Percentiles rank a stretch among this genome's conserved stretches.
Evolutionary conservation across 1,140 invertebrate genomes (phyloP).

Genomic region (Drosophila mauritiana): DNA sequence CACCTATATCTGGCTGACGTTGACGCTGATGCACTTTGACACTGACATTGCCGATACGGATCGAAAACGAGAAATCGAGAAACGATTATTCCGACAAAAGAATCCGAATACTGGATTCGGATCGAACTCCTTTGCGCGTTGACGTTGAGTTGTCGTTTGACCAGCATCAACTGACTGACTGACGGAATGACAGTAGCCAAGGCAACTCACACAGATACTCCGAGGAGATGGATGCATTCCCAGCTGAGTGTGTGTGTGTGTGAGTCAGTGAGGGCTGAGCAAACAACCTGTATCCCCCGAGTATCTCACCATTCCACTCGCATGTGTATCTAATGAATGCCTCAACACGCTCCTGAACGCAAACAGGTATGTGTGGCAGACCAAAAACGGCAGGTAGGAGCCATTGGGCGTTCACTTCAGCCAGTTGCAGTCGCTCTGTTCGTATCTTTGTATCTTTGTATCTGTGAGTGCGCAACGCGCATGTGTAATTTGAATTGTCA

Average conservation of each 20-base stretch:
- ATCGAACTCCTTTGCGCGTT: slow-evolving; percentile 64
- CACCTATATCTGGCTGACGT: slow-evolving; percentile 46
- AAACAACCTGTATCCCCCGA: slow-evolving; percentile 38
- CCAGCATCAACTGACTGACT: slow-evolving; percentile 31
- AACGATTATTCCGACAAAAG: slow-evolving; percentile 41
- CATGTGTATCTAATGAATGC: slow-evolving; percentile 73
- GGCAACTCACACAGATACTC: slow-evolving; percentile 31
- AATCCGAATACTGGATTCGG: slow-evolving; percentile 16
- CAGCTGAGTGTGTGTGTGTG: not conserved
- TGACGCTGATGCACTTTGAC: slow-evolving; percentile 69
- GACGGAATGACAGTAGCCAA: slow-evolving; percentile 62
- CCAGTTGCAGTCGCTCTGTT: slow-evolving; percentile 46
- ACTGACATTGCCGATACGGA: slow-evolving; percentile 77
- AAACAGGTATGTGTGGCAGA: slow-evolving; percentile 62
- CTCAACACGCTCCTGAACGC: slow-evolving; percentile 68
- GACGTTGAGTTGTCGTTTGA: slow-evolving; percentile 73
- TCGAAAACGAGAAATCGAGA: slow-evolving; percentile 23
- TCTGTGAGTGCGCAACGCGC: slow-evolving; percentile 22
- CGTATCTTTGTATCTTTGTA: slow-evolving; percentile 16
- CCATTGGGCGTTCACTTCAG: slow-evolving; percentile 74
- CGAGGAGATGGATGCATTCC: slow-evolving; percentile 24
- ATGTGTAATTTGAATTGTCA: slow-evolving; percentile 81
- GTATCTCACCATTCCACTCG: slow-evolving; percentile 6
- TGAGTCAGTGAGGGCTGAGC: slow-evolving; percentile 21
- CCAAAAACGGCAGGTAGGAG: slow-evolving; percentile 40